phyloP scores from a whole-genome alignment of 2,797 vertebrate genomes.

The Tenualosa ilisha region DNA sequence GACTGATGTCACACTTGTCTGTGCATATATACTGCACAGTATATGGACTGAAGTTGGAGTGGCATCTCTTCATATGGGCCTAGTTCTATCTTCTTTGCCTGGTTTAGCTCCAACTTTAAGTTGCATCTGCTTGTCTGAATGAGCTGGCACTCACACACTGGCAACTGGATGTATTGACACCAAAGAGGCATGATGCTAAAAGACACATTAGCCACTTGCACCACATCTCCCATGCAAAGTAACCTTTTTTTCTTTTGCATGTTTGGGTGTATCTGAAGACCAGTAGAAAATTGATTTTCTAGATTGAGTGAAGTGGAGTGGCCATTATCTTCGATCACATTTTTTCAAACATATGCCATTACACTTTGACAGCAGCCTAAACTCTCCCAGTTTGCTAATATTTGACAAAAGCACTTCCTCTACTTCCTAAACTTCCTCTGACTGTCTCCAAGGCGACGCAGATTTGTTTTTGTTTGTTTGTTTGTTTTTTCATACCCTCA shows the following conservation, averaged over 20 bases:
- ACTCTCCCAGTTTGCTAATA: not conserved
- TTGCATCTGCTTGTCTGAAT: not conserved
- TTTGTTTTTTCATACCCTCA: not conserved
- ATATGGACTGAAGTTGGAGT: not conserved
- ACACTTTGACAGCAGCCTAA: not conserved
- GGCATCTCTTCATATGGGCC: not conserved
- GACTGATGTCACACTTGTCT: not conserved
- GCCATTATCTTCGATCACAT: no score
- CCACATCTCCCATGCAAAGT: no score
- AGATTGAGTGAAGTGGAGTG: no score
- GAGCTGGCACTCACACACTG: not conserved
- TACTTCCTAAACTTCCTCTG: not conserved
- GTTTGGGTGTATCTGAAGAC: no score
- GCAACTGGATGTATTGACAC: not conserved
- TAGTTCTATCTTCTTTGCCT: not conserved
- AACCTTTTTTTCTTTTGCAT: no score
- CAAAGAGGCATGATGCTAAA: no score
- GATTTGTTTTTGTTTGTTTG: not conserved
- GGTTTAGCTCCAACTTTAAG: no score
- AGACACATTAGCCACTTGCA: no score
- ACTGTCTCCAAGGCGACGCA: not conserved
- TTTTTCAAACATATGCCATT: no score
- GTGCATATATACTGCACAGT: no score
- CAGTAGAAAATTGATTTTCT: no score
- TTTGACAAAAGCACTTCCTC: not conserved